These are phyloP conservation scores for Marmota flaviventris DNA, from an alignment of 2,113 vertebrate genomes.

Conservation along the genomic window DNA sequence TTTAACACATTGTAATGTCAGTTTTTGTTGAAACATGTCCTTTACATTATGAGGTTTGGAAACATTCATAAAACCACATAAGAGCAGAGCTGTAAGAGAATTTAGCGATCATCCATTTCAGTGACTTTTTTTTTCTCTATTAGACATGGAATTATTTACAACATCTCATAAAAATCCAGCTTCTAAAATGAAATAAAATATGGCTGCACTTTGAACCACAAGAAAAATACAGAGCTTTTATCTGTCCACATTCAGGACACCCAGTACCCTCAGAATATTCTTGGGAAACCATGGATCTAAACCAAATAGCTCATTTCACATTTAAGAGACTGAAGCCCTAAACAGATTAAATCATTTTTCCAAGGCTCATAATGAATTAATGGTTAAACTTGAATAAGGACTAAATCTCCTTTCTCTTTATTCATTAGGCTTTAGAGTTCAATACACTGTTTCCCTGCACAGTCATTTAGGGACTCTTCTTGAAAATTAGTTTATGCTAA, in stretches of 20 bases:
- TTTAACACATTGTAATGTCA: neutral
- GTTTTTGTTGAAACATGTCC: neutral
- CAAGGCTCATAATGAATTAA: conserved; percentile 10
- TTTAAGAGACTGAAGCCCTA: conserved; percentile 5
- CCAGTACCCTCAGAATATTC: neutral
- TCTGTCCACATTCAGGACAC: neutral
- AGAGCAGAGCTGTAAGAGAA: conserved; percentile 14
- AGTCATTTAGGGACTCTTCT: neutral
- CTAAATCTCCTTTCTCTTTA: neutral
- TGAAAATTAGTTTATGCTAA: neutral
- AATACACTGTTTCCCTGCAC: neutral
- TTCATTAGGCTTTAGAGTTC: neutral
- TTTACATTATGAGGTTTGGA: neutral
- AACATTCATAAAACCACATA: conserved; percentile 46
- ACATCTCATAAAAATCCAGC: neutral
- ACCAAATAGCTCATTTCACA: conserved; percentile 26
- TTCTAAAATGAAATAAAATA: conserved; percentile 29
- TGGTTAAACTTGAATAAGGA: neutral
- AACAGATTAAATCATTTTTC: neutral
- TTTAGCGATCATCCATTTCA: conserved; percentile 19
- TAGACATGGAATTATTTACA: neutral
- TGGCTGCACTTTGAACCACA: neutral
- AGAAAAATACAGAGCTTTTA: neutral
- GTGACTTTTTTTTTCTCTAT: conserved; percentile 7
- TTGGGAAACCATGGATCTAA: neutral